A percentile compares a stretch with the other conserved stretches of the same genome.
Evolutionary conservation across 2,797 vertebrate genomes (phyloP).

Genomic region (Pteropus rufus): DNA sequence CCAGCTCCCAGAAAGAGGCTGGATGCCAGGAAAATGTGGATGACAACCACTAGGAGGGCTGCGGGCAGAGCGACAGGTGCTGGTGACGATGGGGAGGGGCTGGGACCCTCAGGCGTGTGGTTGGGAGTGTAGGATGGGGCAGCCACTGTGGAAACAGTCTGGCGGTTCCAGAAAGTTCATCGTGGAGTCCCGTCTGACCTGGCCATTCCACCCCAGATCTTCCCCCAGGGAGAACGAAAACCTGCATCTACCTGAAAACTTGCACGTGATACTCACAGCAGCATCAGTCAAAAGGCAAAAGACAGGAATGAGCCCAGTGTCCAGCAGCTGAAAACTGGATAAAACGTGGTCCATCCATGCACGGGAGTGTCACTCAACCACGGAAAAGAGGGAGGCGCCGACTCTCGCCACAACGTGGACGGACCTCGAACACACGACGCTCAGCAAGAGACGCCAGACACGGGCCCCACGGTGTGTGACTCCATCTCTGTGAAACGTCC

Average conservation of each 20-base stretch:
- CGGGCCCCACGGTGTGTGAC: accelerated
- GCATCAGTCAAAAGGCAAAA: not conserved
- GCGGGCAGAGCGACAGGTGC: not conserved
- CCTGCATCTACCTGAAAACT: not conserved
- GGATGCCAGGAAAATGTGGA: too few relatives aligned
- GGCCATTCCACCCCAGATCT: not conserved
- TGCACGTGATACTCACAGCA: not conserved
- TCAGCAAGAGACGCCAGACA: not conserved
- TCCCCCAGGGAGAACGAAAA: not conserved
- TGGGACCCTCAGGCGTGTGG: accelerated
- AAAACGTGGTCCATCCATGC: not conserved
- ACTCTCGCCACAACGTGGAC: accelerated
- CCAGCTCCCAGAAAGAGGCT: not conserved
- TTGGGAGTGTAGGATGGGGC: not conserved
- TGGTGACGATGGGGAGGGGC: accelerated
- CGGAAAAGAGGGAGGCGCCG: not conserved
- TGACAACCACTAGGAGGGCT: not conserved
- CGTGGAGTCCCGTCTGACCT: not conserved
- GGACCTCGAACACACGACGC: not conserved
- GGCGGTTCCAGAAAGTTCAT: not conserved
- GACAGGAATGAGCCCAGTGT: too few relatives aligned
- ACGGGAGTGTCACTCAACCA: too few relatives aligned
- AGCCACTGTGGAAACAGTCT: not conserved
- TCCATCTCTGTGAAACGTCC: not conserved
- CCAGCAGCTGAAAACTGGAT: accelerated